Base-by-base conservation (phyloP, 2,797 vertebrate genomes). In the Meriones psammophilus region DNA sequence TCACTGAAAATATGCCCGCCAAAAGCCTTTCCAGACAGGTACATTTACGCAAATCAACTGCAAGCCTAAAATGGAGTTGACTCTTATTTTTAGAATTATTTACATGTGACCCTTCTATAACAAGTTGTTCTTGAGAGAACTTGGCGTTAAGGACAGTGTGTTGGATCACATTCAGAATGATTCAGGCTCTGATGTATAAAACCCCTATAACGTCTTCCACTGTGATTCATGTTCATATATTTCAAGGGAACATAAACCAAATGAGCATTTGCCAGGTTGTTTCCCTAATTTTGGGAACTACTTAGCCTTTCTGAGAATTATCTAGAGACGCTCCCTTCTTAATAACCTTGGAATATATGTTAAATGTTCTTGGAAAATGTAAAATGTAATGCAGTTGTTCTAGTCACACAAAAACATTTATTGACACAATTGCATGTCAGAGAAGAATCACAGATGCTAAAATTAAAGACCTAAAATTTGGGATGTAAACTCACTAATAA, bases 81-180 rank as follows among this genome's bases (percentile, higher is more conserved):
- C 89, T 68, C 39, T 88, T 84, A 89, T 83, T 88, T 88, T 92
- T 60, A 85, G 62, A 36, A 36, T 79, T 89, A 36, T 92, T 85
- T 64, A n/a, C 54, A 60, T 56, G 42, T 24, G 76, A 20, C 50
- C 18, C 26, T 92, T 15, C 71, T 89, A 54, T 54, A 89, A 46
- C 64, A 85, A 64, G 33, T 28, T 71, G 24, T 78, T 60, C 71
- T 92, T 46, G 56, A n/a, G 69, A 85, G 28, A 79, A 56, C n/a
- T 84, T 89, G 79, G 62, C n/a, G 64, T 79, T 28, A 30, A 56
- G 50, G 50, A 50, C 50, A 50, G 50, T 90, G 36, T n/a, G 22
- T 20, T 89, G 79, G 88, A 36, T 74, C 62, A 24, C 42, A 69
- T 78, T 84, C 79, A 95, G 56, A 66, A 69, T 60, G 78, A 39